Percentiles rank a stretch among this genome's conserved stretches.
phyloP scores from a whole-genome alignment of 1,140 invertebrate genomes.

The Nixonia krombeini region DNA sequence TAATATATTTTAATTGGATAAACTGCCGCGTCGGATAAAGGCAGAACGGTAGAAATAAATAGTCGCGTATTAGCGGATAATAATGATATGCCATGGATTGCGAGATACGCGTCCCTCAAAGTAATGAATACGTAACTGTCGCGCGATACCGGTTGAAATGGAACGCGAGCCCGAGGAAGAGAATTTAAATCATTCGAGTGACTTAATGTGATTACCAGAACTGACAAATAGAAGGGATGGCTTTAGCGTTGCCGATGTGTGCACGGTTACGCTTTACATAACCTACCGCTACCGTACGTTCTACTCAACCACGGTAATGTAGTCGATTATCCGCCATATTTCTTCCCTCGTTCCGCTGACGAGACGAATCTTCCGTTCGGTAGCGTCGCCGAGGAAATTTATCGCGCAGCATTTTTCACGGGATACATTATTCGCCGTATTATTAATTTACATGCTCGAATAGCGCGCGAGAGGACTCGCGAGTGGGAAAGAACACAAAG shows the following conservation, averaged over 20 bases:
- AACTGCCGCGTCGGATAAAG: too few relatives aligned
- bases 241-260: slow-evolving; percentile 18
- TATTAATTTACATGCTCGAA: neutral
- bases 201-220: slow-evolving; percentile 27
- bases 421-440: too few relatives aligned
- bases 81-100: slow-evolving; percentile 17
- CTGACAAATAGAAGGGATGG: slow-evolving; percentile 26
- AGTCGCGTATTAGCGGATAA: slow-evolving; percentile 19
- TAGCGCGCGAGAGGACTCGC: neutral
- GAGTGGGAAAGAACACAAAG: too few relatives aligned
- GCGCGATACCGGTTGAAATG: slow-evolving; percentile 15
- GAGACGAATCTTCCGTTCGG: slow-evolving; percentile 9
- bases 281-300: slow-evolving; percentile 10
- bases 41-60: slow-evolving; percentile 29
- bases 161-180: slow-evolving; percentile 3
- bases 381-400: too few relatives aligned
- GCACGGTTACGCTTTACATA: neutral
- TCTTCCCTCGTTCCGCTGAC: slow-evolving; percentile 9
- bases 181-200: slow-evolving; percentile 36
- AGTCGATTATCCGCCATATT: slow-evolving; percentile 6
- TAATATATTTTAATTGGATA: too few relatives aligned
- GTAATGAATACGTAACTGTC: slow-evolving; percentile 27
- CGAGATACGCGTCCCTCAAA: neutral
- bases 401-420: too few relatives aligned
- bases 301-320: slow-evolving; percentile 11